Conservation (phyloP, 2,888 invertebrate genomes). For the Chalcosyrphus nemorum region DNA sequence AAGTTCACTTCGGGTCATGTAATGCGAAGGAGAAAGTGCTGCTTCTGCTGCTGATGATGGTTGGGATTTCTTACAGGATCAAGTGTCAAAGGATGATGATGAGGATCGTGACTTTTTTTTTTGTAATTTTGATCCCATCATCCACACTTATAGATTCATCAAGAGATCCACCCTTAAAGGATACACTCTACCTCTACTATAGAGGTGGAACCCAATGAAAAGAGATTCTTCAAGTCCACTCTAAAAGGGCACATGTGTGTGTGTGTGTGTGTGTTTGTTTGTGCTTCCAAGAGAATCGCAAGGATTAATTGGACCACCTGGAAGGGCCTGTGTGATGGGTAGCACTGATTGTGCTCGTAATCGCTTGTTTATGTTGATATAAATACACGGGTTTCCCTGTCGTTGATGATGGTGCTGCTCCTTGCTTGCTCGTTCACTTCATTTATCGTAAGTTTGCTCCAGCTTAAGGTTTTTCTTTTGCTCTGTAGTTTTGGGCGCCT, state of each 20-base stretch:
- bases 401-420: slow-evolving; percentile 50
- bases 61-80: slow-evolving; percentile 48
- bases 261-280: slow-evolving; percentile 15
- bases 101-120: slow-evolving; percentile 51
- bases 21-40: neutral
- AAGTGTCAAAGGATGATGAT: slow-evolving; percentile 57
- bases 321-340: slow-evolving; percentile 72
- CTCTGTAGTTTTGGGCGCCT: slow-evolving; percentile 33
- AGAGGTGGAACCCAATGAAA: neutral
- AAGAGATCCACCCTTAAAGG: slow-evolving; percentile 54
- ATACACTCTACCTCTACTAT: neutral
- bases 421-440: neutral
- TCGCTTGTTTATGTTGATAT: slow-evolving; percentile 70
- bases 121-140: slow-evolving; percentile 37
- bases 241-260: neutral
- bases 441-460: too few species aligned
- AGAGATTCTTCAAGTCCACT: slow-evolving; percentile 10
- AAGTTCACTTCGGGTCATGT: slow-evolving; percentile 67
- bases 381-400: slow-evolving; percentile 63
- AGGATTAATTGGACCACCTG: slow-evolving; percentile 73
- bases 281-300: slow-evolving; percentile 61
- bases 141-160: slow-evolving; percentile 48
- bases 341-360: slow-evolving; percentile 73
- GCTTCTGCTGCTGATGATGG: slow-evolving; percentile 2
- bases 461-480: slow-evolving; percentile 25